phyloP scores from a whole-genome alignment of 2,797 vertebrate genomes.

The Sus cebifrons region DNA sequence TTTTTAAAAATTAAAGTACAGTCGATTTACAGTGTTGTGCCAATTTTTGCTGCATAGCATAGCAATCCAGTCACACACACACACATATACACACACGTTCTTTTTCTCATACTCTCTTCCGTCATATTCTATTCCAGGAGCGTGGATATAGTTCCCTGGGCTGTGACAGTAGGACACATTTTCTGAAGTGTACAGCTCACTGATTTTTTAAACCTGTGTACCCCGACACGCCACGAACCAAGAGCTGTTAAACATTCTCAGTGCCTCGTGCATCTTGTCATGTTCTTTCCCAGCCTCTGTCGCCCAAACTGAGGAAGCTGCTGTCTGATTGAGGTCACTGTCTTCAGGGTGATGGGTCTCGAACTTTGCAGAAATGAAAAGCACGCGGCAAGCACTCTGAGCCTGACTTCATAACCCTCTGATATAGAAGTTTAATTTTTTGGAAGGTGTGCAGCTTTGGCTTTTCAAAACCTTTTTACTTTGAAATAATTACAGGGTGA shows the following conservation, averaged over 20 bases:
- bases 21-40: no score
- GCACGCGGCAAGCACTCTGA: background rate
- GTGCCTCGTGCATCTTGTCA: no score
- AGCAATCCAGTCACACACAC: no score
- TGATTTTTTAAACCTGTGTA: background rate
- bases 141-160: no score
- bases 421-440: background rate
- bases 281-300: background rate
- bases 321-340: background rate
- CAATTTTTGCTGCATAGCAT: no score
- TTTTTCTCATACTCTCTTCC: no score
- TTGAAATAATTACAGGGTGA: background rate
- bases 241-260: background rate
- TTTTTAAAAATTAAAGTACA: no score
- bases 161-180: background rate
- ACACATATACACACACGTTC: no score
- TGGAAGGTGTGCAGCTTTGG: background rate
- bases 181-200: background rate
- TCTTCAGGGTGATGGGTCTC: fast-evolving
- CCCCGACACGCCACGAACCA: no score
- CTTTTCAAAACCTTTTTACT: background rate
- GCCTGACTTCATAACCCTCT: background rate
- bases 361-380: background rate
- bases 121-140: no score
- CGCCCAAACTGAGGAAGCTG: background rate